Conservation (phyloP, 2,113 vertebrate species). For the Paralichthys olivaceus region DNA sequence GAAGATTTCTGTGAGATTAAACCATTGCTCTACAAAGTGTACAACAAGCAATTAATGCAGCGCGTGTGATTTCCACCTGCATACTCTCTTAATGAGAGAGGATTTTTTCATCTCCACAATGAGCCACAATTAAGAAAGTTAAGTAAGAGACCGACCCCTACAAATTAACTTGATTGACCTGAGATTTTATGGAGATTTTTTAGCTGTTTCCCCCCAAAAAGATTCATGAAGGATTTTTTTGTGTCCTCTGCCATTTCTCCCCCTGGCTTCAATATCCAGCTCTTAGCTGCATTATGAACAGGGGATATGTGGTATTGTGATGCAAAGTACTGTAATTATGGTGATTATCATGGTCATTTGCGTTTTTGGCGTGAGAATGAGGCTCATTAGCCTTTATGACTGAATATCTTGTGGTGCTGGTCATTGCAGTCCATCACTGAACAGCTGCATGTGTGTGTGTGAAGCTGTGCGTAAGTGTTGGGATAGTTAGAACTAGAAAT, state of each 20-base stretch:
- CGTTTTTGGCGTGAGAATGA: conserved; percentile 30
- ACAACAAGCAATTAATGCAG: no score
- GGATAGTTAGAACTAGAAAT: not conserved
- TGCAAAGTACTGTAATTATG: conserved; percentile 52
- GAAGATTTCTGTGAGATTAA: no score
- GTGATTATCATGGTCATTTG: conserved; percentile 39
- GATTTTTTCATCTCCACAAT: no score
- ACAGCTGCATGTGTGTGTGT: not conserved
- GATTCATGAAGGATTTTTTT: not conserved
- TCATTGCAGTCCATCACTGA: conserved; percentile 12
- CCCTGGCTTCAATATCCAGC: conserved; percentile 5
- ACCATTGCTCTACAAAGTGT: no score
- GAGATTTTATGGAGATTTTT: no score
- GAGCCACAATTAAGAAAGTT: no score
- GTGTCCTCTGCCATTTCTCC: not conserved
- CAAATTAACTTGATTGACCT: not conserved
- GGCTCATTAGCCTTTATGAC: conserved; percentile 57
- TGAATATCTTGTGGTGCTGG: conserved; percentile 30
- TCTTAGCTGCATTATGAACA: conserved; percentile 28
- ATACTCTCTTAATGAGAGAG: no score
- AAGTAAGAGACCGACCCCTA: no score
- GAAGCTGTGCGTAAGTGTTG: not conserved
- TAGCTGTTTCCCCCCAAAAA: not conserved
- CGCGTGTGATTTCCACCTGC: no score
- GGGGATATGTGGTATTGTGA: conserved; percentile 40